A percentile compares a stretch with the other conserved stretches of the same genome.
phyloP scores from a whole-genome alignment of 2,888 invertebrate genomes.

The Alentia gelatinosa region DNA sequence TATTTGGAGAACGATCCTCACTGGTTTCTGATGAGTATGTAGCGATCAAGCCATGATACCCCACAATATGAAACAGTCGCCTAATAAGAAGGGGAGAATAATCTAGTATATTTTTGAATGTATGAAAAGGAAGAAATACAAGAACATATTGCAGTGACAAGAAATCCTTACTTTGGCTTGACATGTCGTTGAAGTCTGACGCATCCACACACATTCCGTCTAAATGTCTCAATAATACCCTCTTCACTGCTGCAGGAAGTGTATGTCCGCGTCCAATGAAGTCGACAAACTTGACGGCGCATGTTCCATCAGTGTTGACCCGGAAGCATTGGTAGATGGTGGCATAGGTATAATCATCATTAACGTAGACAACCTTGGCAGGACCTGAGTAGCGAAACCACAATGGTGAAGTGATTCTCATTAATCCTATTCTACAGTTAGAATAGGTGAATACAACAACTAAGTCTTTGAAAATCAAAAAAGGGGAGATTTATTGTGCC shows the following conservation, averaged over 20 bases:
- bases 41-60: too few relatives aligned
- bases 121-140: neutral
- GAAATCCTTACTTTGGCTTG: neutral
- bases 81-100: too few relatives aligned
- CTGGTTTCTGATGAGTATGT: too few relatives aligned
- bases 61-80: too few relatives aligned
- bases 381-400: neutral
- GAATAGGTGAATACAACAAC: neutral
- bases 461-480: too few relatives aligned
- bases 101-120: too few relatives aligned
- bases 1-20: too few relatives aligned
- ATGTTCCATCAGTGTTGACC: neutral
- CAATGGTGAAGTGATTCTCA: neutral
- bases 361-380: neutral
- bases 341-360: conserved; percentile 30
- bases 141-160: neutral
- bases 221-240: neutral
- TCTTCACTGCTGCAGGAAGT: neutral
- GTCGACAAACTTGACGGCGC: conserved; percentile 7
- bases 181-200: neutral
- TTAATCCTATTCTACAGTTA: neutral
- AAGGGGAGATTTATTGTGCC: too few relatives aligned
- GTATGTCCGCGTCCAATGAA: neutral
- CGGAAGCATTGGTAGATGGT: conserved; percentile 27
- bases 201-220: neutral